Conservation (phyloP, 2,888 invertebrate species). For the Euphydryas editha region DNA sequence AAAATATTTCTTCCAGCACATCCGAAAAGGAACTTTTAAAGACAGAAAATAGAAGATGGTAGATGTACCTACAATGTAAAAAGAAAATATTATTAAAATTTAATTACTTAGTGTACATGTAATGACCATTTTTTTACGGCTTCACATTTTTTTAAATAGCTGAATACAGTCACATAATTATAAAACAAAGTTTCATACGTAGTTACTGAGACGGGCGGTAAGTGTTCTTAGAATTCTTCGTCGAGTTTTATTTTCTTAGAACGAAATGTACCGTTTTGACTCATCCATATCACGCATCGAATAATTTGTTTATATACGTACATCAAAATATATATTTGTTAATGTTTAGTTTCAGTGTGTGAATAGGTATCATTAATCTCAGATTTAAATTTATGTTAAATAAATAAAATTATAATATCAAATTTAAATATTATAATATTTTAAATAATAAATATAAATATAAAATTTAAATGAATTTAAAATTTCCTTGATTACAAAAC, state of each 20-base stretch:
- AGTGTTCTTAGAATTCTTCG: conserved; percentile 50
- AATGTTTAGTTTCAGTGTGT: background rate
- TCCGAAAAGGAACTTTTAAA: too few relatives aligned
- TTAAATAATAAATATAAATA: too few relatives aligned
- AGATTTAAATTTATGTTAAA: background rate
- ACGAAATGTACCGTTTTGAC: conserved; percentile 58
- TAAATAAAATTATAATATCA: background rate
- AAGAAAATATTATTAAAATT: too few relatives aligned
- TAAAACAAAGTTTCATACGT: conserved; percentile 47
- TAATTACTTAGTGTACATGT: background rate
- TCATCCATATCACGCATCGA: conserved; percentile 43
- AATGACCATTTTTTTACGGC: background rate
- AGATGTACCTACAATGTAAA: too few relatives aligned
- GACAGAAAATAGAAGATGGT: too few relatives aligned
- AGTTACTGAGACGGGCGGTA: conserved; percentile 52
- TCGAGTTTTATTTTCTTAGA: conserved; percentile 54
- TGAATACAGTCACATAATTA: conserved; percentile 38
- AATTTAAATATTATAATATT: too few relatives aligned
- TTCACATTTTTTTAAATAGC: conserved; percentile 5
- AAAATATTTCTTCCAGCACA: too few relatives aligned
- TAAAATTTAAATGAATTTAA: too few relatives aligned
- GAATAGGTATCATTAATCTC: background rate
- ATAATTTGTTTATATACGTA: conserved; percentile 36
- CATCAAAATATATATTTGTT: conserved; percentile 23
- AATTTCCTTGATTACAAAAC: too few relatives aligned